These are phyloP conservation scores for Diaphora mendica DNA, from an alignment of 2,888 invertebrate genomes.

Conservation along the genomic window DNA sequence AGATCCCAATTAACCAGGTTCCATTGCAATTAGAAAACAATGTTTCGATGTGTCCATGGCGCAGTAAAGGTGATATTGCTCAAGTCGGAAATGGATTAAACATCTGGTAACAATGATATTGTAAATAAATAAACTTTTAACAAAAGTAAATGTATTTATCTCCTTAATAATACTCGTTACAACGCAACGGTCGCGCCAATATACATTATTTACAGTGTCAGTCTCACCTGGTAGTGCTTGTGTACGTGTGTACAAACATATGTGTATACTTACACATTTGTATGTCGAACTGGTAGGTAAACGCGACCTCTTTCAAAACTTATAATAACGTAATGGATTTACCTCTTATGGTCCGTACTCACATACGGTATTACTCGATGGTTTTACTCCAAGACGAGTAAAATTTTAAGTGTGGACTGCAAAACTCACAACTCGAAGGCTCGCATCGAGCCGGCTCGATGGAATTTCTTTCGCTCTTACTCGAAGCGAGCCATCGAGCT, in stretches of 20 bases:
- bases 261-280: not conserved
- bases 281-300: not conserved
- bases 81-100: not conserved
- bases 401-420: too few relatives aligned
- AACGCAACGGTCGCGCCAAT: conserved; percentile 14
- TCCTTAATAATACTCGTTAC: conserved; percentile 30
- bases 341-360: too few relatives aligned
- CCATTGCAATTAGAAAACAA: not conserved
- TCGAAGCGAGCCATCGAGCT: too few relatives aligned
- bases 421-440: too few relatives aligned
- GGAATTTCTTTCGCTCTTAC: too few relatives aligned
- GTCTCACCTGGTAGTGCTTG: conserved; percentile 3
- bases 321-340: not conserved
- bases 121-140: conserved; percentile 33
- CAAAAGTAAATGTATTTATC: conserved; percentile 44
- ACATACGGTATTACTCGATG: too few relatives aligned
- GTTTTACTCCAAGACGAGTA: too few relatives aligned
- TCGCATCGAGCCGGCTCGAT: too few relatives aligned
- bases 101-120: not conserved
- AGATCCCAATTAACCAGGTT: too few relatives aligned
- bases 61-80: not conserved
- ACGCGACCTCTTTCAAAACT: not conserved
- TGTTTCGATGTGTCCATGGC: not conserved
- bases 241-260: not conserved
- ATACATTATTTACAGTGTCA: conserved; percentile 41